These are phyloP conservation scores for Pyrgilauda ruficollis DNA, from an alignment of 2,113 vertebrate species.

Conservation along the genomic window DNA sequence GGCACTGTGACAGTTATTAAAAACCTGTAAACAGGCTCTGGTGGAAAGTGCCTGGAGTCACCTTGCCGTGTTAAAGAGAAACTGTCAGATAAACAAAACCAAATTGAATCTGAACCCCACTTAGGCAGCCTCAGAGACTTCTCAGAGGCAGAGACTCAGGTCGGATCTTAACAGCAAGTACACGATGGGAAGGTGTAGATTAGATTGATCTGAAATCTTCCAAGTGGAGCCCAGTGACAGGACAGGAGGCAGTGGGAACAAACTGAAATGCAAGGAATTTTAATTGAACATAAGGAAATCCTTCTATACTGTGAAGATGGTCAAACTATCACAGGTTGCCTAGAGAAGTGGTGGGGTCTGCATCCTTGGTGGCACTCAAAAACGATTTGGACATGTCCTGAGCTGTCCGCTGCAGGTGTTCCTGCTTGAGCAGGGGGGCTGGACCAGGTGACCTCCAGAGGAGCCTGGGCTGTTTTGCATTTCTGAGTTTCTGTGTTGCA, in stretches of 20 bases:
- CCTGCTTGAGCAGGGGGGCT: not conserved
- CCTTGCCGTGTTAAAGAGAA: not conserved
- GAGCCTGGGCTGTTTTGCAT: not conserved
- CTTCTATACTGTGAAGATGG: not conserved
- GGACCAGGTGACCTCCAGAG: not conserved
- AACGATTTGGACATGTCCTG: not conserved
- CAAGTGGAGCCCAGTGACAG: not conserved
- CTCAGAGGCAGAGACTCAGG: not conserved
- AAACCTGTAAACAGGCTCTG: slow-evolving; percentile 17
- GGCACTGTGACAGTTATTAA: not conserved
- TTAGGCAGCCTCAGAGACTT: not conserved
- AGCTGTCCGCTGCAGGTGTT: not conserved
- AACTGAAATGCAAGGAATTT: not conserved
- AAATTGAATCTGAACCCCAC: not conserved
- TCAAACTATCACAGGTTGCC: not conserved
- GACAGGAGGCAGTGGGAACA: not conserved
- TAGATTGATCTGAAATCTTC: not conserved
- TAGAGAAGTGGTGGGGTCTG: not conserved
- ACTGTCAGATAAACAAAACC: not conserved
- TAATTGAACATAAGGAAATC: not conserved
- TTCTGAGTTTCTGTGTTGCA: not conserved
- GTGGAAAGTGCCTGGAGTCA: not conserved
- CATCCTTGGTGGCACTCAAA: not conserved
- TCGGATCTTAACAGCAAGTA: not conserved
- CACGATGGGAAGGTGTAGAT: not conserved